phyloP scores from a whole-genome alignment of 2,113 vertebrate genomes.

The Coreoperca whiteheadi region DNA sequence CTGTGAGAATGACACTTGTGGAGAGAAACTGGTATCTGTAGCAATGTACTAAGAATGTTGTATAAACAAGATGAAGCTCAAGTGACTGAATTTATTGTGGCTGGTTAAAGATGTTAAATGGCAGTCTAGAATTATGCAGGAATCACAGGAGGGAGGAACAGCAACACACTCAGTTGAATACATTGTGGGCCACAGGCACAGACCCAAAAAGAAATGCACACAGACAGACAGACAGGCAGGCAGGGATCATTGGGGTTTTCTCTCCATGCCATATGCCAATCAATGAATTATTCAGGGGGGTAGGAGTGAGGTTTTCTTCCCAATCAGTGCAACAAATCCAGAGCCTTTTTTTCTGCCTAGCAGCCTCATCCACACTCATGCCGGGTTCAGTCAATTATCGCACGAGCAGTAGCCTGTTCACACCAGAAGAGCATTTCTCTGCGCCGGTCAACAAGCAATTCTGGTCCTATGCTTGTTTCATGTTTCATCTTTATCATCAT shows the following conservation, averaged over 20 bases:
- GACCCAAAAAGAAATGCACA: slow-evolving; percentile 32
- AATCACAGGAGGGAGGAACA: slow-evolving; percentile 39
- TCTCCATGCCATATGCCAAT: slow-evolving; percentile 78
- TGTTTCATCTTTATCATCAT: too few species aligned
- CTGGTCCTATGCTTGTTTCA: too few species aligned
- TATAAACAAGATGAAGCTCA: slow-evolving; percentile 37
- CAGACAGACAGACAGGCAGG: slow-evolving; percentile 41
- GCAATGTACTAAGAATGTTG: slow-evolving; percentile 18
- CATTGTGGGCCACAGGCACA: slow-evolving; percentile 31
- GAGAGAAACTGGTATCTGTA: slow-evolving; percentile 15
- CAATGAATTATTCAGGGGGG: slow-evolving; percentile 78
- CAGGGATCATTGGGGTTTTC: slow-evolving; percentile 65
- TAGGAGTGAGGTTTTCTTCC: slow-evolving; percentile 58
- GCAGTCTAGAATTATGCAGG: slow-evolving; percentile 30
- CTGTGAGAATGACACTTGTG: not conserved
- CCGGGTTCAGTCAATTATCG: not conserved
- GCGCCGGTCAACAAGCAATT: too few species aligned
- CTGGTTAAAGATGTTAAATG: slow-evolving; percentile 61
- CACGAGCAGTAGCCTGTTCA: too few species aligned
- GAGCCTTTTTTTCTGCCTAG: slow-evolving; percentile 16
- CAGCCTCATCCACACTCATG: slow-evolving; percentile 3
- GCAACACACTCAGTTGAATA: slow-evolving; percentile 40
- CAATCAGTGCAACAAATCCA: slow-evolving; percentile 62
- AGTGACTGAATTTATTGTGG: slow-evolving; percentile 39
- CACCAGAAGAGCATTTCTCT: too few species aligned